A percentile compares a stretch with the other conserved stretches of the same genome.
Evolutionary conservation across 2,113 vertebrate species (phyloP).

Genomic region (Sminthopsis crassicaudata): DNA sequence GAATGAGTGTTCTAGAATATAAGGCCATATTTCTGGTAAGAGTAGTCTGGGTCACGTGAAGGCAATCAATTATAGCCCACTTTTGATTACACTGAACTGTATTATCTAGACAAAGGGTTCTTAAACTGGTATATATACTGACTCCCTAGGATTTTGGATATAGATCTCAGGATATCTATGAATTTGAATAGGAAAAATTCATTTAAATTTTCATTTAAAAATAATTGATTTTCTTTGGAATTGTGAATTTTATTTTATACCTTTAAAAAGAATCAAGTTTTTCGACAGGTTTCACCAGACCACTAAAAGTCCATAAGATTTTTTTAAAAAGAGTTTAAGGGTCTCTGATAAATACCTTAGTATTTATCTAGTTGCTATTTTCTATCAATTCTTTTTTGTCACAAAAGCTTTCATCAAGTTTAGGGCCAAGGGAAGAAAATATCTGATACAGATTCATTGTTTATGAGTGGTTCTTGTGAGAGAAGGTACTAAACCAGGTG

Average conservation of each 20-base stretch:
- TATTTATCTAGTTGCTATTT: background rate
- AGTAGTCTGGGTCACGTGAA: background rate
- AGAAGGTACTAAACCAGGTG: background rate
- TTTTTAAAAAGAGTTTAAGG: background rate
- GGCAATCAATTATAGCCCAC: background rate
- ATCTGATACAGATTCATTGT: background rate
- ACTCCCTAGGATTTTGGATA: background rate
- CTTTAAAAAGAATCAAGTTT: background rate
- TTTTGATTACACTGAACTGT: background rate
- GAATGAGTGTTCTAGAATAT: background rate
- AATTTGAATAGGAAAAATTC: background rate
- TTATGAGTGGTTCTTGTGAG: background rate
- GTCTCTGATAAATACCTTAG: background rate
- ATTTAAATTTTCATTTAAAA: background rate
- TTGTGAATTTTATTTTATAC: background rate
- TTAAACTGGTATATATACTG: background rate
- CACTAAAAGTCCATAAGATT: background rate
- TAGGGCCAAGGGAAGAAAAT: background rate
- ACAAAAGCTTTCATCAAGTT: background rate
- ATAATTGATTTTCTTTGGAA: background rate
- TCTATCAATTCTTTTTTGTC: background rate
- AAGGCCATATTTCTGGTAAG: too few species aligned
- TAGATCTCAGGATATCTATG: background rate
- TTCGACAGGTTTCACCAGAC: background rate
- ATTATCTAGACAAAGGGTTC: background rate